Base-by-base conservation (phyloP, 2,113 vertebrate species). In the Mesembrinibis cayennensis region DNA sequence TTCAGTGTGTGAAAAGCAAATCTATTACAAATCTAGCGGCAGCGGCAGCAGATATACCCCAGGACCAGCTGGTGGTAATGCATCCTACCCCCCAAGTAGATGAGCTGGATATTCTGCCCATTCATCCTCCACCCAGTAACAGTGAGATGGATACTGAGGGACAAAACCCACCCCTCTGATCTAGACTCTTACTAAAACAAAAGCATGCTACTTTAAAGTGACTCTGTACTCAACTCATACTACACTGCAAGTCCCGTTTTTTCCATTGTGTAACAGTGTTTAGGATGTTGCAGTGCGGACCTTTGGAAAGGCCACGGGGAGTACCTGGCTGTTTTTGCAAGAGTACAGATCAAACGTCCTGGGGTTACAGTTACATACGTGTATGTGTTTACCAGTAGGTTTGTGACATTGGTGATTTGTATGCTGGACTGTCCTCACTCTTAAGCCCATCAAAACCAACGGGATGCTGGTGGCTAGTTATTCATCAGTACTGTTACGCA, bases 1-100 rank as follows among this genome's bases (percentile, higher is more conserved):
- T 99, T 89, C 99, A 99, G 97, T 99, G 99, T 1, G 99, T 99
- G 30, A 99, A 99, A 95, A 99, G 99, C 96, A 99, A 99, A 98
- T 99, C 99, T 61, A 99, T 99, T 93, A 99, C 99, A 38, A 99
- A 99, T 90, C 91, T 99, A 78, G 99, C 99, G 0, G 99, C 99
- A 1, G 99, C 99, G 0, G 99, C 99, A 0, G 99, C 99, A 11
- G 99, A 99, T 96, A 99, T 99, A 97, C 99, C 99, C 71, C 99
- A 99, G 97, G 99, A 99, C 97, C 99, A 99, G 98, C 98, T 99
- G 72, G 99, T 99, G 82, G 99, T 99, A 84, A 98, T 99, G 99
- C 99, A 99, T 53, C 99, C 99, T 1, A 99, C 99, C 16, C 99
- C 99, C 1, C 99, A 99, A 55, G 99, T 99, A 91, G 99, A 99